phyloP scores from a whole-genome alignment of 2,797 vertebrate species.

The Premnoplex brunnescens region DNA sequence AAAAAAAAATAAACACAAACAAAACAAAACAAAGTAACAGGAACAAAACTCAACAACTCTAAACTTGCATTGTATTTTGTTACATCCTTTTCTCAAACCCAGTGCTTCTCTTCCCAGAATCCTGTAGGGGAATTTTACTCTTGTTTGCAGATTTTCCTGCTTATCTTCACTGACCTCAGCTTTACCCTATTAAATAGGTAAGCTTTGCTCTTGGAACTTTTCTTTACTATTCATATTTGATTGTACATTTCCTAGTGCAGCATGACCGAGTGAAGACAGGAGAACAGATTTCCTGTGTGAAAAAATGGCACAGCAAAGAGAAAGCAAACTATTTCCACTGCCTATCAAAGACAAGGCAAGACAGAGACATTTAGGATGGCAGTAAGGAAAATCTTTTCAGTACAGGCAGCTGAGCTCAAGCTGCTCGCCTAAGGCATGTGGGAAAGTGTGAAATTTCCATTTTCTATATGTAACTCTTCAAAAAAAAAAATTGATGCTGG shows the following conservation, averaged over 20 bases:
- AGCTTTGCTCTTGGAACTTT: neutral
- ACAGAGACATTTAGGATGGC: neutral
- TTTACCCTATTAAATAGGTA: neutral
- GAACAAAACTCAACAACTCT: neutral
- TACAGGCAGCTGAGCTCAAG: neutral
- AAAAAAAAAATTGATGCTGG: neutral
- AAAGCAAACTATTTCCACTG: neutral
- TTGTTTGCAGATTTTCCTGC: neutral
- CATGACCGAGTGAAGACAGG: accelerated
- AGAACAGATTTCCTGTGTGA: neutral
- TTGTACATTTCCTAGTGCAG: neutral
- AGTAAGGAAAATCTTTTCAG: neutral
- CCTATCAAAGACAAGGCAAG: neutral
- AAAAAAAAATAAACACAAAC: no score
- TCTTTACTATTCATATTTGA: neutral
- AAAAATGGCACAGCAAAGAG: neutral
- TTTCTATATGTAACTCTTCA: neutral
- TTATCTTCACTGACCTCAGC: neutral
- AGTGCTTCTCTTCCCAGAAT: neutral
- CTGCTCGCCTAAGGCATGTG: neutral
- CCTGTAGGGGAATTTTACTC: neutral
- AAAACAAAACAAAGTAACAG: neutral
- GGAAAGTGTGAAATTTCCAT: neutral
- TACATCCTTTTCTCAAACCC: neutral
- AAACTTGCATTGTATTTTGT: neutral